Evolutionary conservation across 2,888 invertebrate species (phyloP).

Genomic region (Agrypnus murinus): DNA sequence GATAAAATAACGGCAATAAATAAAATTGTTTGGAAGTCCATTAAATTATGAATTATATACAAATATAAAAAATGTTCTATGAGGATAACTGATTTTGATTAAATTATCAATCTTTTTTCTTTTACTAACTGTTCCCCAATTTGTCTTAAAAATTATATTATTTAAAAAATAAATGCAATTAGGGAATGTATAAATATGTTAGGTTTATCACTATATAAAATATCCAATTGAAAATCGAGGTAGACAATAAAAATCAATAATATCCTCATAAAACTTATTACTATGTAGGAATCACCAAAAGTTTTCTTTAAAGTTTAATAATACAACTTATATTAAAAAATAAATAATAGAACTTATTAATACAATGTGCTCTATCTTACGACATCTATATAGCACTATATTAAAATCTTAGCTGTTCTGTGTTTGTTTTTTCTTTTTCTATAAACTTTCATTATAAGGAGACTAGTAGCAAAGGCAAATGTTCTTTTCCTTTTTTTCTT

Average conservation of each 20-base stretch:
- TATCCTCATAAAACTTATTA: slow-evolving; percentile 51
- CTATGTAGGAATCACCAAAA: slow-evolving; percentile 65
- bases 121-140: slow-evolving; percentile 13
- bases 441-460: slow-evolving; percentile 8
- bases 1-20: slow-evolving; percentile 49
- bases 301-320: slow-evolving; percentile 52
- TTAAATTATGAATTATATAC: slow-evolving; percentile 47
- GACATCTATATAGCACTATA: slow-evolving; percentile 65
- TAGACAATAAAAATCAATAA: slow-evolving; percentile 44
- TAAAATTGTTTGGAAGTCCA: slow-evolving; percentile 50
- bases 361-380: slow-evolving; percentile 65
- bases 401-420: slow-evolving; percentile 61
- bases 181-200: slow-evolving; percentile 23
- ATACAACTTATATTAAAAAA: slow-evolving; percentile 61
- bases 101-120: background rate
- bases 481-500: too few relatives aligned
- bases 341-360: slow-evolving; percentile 64
- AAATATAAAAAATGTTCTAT: slow-evolving; percentile 24
- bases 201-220: background rate
- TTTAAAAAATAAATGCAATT: slow-evolving; percentile 25
- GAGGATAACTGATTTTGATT: slow-evolving; percentile 9
- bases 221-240: background rate
- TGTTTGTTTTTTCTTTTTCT: slow-evolving; percentile 44
- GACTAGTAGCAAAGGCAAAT: slow-evolving; percentile 43
- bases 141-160: slow-evolving; percentile 7